phyloP scores from a whole-genome alignment of 2,113 vertebrate genomes.

The Nerophis ophidion region DNA sequence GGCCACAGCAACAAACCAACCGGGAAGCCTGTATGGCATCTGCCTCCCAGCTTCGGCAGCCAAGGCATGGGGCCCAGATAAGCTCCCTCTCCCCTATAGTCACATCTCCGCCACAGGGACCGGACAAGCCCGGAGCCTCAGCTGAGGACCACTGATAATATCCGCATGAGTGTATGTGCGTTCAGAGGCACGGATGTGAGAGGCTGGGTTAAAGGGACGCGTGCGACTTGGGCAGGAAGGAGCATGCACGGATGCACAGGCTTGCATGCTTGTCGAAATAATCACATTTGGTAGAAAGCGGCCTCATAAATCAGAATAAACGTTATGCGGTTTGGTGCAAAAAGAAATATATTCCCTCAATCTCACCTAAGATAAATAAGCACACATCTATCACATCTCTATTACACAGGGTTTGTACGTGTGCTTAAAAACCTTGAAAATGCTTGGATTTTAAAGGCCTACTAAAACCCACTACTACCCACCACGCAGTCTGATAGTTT shows the following conservation, averaged over 20 bases:
- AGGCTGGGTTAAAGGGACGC: slow-evolving; percentile 9
- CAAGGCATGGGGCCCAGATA: slow-evolving; percentile 64
- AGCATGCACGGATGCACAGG: slow-evolving; percentile 27
- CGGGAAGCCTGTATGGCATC: slow-evolving; percentile 69
- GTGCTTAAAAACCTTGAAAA: too few species aligned
- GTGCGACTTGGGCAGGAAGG: slow-evolving; percentile 5
- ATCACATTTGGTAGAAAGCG: slow-evolving; percentile 38
- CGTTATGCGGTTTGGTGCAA: slow-evolving; percentile 17
- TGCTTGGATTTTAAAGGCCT: too few species aligned
- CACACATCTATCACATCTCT: slow-evolving; percentile 3
- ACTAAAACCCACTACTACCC: too few species aligned
- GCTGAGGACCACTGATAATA: slow-evolving; percentile 72
- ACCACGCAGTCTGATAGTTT: too few species aligned
- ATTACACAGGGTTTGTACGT: too few species aligned
- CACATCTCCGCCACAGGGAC: slow-evolving; percentile 49
- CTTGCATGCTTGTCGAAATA: slow-evolving; percentile 24
- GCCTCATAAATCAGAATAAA: slow-evolving; percentile 13
- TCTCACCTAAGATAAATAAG: slow-evolving; percentile 8
- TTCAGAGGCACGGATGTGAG: slow-evolving; percentile 13
- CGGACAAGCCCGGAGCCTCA: slow-evolving; percentile 64
- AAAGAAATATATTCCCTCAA: slow-evolving; percentile 18
- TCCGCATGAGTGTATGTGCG: slow-evolving; percentile 58
- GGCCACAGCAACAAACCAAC: slow-evolving; percentile 48
- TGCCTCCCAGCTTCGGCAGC: slow-evolving; percentile 64
- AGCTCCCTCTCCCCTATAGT: slow-evolving; percentile 57